Conservation (phyloP, 2,113 vertebrate species). For the Carollia perspicillata region DNA sequence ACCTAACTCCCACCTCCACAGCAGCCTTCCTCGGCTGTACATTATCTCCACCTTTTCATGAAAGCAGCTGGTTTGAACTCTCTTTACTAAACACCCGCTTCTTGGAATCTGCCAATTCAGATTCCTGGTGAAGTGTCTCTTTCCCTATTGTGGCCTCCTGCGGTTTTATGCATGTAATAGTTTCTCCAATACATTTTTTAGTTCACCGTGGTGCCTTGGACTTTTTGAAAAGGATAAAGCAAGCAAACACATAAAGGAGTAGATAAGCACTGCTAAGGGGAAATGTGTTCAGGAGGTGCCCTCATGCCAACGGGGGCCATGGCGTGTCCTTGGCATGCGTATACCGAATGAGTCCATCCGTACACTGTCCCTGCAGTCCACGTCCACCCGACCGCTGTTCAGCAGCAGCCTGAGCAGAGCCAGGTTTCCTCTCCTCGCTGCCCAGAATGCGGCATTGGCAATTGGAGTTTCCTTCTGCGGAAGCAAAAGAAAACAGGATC, state of each 20-base stretch:
- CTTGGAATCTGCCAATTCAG: not conserved
- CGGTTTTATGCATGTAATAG: not conserved
- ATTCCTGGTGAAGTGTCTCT: not conserved
- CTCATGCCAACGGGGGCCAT: not conserved
- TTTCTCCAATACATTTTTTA: not conserved
- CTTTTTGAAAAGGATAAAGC: not conserved
- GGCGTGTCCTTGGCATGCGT: conserved; percentile 73
- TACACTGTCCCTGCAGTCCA: conserved; percentile 99
- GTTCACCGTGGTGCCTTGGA: not conserved
- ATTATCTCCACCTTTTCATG: not conserved
- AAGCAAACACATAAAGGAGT: not conserved
- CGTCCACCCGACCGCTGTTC: conserved; percentile 95
- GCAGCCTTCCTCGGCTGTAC: not conserved
- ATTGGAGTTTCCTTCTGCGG: conserved; percentile 97
- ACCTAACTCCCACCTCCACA: not conserved
- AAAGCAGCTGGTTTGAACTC: conserved; percentile 63
- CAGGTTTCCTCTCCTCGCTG: conserved; percentile 94
- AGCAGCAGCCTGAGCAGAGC: conserved; percentile 94
- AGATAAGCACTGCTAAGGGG: conserved; percentile 9
- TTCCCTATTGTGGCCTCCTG: not conserved
- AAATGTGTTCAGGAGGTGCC: not conserved
- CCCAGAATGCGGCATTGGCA: conserved; percentile 98
- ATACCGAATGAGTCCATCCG: conserved; percentile 49
- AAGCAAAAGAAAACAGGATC: conserved; percentile 10
- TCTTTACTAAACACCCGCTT: not conserved